Base-by-base conservation (phyloP, 2,797 vertebrate species). In the Pantherophis alleghaniensis region DNA sequence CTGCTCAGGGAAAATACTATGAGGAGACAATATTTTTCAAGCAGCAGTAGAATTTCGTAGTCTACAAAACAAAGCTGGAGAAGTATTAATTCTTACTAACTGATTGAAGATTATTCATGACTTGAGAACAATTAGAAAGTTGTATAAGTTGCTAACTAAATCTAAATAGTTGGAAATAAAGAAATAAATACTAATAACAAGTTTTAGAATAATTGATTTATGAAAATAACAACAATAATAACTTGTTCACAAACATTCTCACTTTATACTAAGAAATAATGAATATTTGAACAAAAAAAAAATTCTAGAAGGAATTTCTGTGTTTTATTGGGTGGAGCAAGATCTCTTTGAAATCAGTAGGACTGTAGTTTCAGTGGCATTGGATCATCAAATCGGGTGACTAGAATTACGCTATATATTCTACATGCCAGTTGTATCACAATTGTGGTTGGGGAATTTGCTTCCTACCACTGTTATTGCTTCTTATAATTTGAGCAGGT, bases 1-100 rank as follows among this genome's bases (percentile, higher is more conserved):
- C 88, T 90, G 7, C 37, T 91, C n/a, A 89, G 9, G 53, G 1
- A 2, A 83, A 93, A 93, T 90, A 55, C 87, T 94, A 86, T 69
- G 86, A 88, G 57, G 74, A 90, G 22, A 83, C 56, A 91, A 86
- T 89, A 57, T 32, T 56, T 59, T 87, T 57, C 51, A 88, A 66
- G 1, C 22, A 37, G 26, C 87, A 91, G 22, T 86, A 87, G 53
- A 89, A 24, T 12, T 87, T 59, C 63, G 74, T 87, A 56, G 22
- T 87, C 60, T 63, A 24, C n/a, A 91, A 91, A 87, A 79, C 11
- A n/a, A 42, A 59, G 28, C 2, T n/a, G 7, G 63, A 89, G 0
- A 5, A 3, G 16, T 89, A 22, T 60, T 60, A 91, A 93, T 74
- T 32, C 0, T 88, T 88, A 51, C 60, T 37, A 56, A 61, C n/a